Percentiles rank a stretch among this genome's conserved stretches.
Evolutionary conservation across 2,797 vertebrate genomes (phyloP).

Genomic region (Rhynchotus rufescens): DNA sequence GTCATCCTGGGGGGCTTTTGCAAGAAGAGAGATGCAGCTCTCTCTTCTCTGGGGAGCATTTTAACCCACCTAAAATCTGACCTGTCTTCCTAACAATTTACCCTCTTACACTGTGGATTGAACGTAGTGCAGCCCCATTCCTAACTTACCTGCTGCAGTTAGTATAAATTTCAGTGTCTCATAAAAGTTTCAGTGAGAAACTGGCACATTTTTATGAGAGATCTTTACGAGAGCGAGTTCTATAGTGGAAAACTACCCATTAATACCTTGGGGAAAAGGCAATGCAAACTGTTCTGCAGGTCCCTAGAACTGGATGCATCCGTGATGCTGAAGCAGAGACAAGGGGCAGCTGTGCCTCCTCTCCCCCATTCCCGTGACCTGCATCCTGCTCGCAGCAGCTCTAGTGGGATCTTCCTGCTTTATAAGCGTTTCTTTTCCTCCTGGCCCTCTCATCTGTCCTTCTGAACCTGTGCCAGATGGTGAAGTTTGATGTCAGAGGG

Average conservation of each 20-base stretch:
- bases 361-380: neutral
- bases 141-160: neutral
- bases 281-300: neutral
- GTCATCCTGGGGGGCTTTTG: neutral
- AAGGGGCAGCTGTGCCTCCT: conserved; percentile 46
- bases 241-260: conserved; percentile 30
- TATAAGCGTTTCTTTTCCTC: conserved; percentile 8
- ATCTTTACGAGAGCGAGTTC: neutral
- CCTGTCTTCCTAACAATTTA: neutral
- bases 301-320: neutral
- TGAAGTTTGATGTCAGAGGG: conserved; percentile 18
- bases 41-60: neutral
- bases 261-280: neutral
- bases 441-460: conserved; percentile 5
- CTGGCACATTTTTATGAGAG: neutral
- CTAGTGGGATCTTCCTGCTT: neutral
- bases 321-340: neutral
- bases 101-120: fast-evolving
- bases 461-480: conserved; percentile 49
- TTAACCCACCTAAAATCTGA: neutral
- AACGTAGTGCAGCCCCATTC: neutral
- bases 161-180: neutral
- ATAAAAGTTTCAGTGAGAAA: neutral
- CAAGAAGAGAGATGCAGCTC: neutral
- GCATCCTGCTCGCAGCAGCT: neutral